Conservation (phyloP, 1,140 invertebrate species). For the Chrysoperla carnea region DNA sequence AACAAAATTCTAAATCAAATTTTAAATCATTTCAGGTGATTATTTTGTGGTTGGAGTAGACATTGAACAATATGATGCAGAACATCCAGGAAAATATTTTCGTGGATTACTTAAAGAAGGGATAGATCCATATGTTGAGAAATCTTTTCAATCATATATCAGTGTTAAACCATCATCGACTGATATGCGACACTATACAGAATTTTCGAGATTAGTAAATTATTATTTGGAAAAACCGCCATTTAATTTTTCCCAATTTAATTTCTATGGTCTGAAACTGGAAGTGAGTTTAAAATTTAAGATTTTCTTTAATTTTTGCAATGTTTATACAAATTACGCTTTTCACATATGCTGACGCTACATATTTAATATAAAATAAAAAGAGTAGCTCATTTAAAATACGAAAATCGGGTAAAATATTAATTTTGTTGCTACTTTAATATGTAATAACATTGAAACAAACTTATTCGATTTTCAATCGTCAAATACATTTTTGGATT, state of each 20-base stretch:
- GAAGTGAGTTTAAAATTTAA: slow-evolving; percentile 25
- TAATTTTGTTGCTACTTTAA: no score
- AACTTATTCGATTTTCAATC: no score
- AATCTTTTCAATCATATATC: slow-evolving; percentile 53
- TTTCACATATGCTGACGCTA: no score
- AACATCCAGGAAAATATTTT: slow-evolving; percentile 56
- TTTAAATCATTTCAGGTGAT: slow-evolving; percentile 39
- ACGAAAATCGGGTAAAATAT: no score
- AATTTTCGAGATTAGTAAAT: slow-evolving; percentile 58
- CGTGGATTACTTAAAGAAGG: slow-evolving; percentile 48
- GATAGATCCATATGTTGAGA: slow-evolving; percentile 27
- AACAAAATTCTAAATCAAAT: background rate
- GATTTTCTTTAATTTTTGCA: no score
- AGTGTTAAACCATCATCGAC: slow-evolving; percentile 54
- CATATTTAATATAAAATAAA: no score
- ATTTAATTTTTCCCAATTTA: slow-evolving; percentile 44
- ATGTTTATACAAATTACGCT: no score
- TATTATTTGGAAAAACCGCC: slow-evolving; percentile 58
- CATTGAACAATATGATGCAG: slow-evolving; percentile 65
- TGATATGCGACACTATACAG: slow-evolving; percentile 39
- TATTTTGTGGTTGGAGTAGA: slow-evolving; percentile 85
- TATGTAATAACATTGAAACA: no score
- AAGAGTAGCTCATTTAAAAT: no score
- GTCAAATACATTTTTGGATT: no score
- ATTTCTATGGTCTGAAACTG: slow-evolving; percentile 50